Base-by-base conservation (phyloP, 2,797 vertebrate genomes). In the Coregonus ussuriensis region DNA sequence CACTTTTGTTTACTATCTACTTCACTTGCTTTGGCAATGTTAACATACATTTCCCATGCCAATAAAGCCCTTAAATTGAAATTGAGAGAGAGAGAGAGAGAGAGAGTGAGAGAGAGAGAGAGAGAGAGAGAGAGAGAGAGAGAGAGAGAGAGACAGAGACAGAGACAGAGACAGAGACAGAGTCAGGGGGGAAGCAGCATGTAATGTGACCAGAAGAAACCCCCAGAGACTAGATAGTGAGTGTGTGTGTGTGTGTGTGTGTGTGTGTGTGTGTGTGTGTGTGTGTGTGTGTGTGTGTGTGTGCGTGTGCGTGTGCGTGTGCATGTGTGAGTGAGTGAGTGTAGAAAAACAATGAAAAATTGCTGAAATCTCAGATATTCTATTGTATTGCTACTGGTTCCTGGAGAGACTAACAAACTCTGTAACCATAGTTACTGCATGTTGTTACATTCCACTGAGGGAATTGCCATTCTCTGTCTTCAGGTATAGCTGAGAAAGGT, bases 131-230 rank as follows among this genome's bases (percentile, higher is more conserved):
- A 25, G 25, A 25, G 25, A 25, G 25, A 25, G 25, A 25, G 25
- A 25, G 25, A 25, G 25, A 25, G 25, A 25, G 73, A 74, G 7
- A 11, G 56, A 35, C 0, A 54, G 52, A 35, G 31, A 37, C 1
- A 35, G 5, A 62, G 16, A 62, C 1, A 74, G 13, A 21, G 73
- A 6, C 0, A 47, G n/a, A 18, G 37, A 62, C 1, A 41, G 18
- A 47, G 41, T 47, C 41, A 3, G 9, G 75, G 76, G 74, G 89
- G 79, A 91, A 84, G 87, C 86, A 82, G 91, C 0, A 66, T 33
- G 88, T 85, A 89, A 87, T 89, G 87, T 92, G 93, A 91, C 82
- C 92, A 93, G 93, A 47, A 47, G 41, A 47, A 47, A 47, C 41
- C 41, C 41, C 41, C 41, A 47, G 93, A 93, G 93, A 93, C 86